These are phyloP conservation scores for Pitangus sulphuratus DNA, from an alignment of 2,797 vertebrate species.

Conservation along the genomic window DNA sequence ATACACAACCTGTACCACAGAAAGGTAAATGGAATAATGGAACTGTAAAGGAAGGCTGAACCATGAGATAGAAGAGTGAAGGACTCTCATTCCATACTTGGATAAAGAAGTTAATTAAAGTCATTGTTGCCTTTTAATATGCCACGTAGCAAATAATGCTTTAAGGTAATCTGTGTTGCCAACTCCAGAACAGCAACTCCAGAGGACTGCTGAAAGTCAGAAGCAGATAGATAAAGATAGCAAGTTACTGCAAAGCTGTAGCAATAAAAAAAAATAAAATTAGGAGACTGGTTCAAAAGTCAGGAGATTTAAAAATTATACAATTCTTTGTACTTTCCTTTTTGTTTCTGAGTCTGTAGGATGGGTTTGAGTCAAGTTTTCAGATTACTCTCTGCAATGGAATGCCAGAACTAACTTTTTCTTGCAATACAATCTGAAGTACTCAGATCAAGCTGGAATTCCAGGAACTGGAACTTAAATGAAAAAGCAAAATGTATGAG, in stretches of 20 bases:
- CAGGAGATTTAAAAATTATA: not conserved
- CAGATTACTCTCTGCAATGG: not conserved
- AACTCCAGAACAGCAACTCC: not conserved
- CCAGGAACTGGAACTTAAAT: conserved; percentile 45
- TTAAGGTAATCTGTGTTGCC: not conserved
- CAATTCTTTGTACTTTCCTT: not conserved
- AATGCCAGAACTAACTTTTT: conserved; percentile 58
- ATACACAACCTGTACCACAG: not conserved
- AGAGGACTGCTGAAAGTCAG: not conserved
- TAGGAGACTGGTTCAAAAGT: not conserved
- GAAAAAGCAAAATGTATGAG: conserved; percentile 9
- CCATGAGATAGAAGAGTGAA: not conserved
- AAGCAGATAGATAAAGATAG: not conserved
- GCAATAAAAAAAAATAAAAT: not conserved
- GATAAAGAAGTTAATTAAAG: not conserved
- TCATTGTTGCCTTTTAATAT: not conserved
- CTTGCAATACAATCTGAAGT: conserved; percentile 35
- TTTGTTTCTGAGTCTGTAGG: not conserved
- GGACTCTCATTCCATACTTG: not conserved
- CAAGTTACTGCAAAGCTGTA: not conserved
- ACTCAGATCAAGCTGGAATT: conserved; percentile 9
- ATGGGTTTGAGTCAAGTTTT: conserved; percentile 18
- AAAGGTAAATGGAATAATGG: not conserved
- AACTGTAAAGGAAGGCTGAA: not conserved
- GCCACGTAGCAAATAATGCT: not conserved